These are phyloP conservation scores for Patella caerulea DNA, from an alignment of 2,888 invertebrate species.

Conservation along the genomic window DNA sequence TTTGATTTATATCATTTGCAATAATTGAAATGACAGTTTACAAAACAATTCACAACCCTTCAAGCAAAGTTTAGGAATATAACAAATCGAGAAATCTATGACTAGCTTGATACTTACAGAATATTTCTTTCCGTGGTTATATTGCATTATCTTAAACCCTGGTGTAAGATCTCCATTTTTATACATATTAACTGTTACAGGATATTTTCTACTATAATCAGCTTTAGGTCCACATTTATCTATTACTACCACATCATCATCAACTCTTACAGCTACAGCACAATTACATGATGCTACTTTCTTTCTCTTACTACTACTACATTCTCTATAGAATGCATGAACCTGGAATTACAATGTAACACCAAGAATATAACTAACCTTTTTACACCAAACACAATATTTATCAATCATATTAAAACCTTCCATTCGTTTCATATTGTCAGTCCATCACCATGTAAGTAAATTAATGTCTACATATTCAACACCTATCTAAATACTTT, in stretches of 20 bases:
- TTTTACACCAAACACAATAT: slow-evolving; percentile 13
- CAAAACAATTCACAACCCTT: too few species aligned
- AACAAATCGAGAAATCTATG: too few species aligned
- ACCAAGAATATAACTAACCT: not conserved
- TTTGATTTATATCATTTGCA: too few species aligned
- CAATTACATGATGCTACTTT: slow-evolving; percentile 42
- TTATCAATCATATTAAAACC: not conserved
- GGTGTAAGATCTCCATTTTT: slow-evolving; percentile 40
- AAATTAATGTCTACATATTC: slow-evolving; percentile 21
- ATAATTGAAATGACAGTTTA: too few species aligned
- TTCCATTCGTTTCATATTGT: too few species aligned
- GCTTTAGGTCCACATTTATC: slow-evolving; percentile 35
- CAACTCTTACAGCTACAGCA: slow-evolving; percentile 39
- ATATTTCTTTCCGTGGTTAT: slow-evolving; percentile 43
- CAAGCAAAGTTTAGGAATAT: too few species aligned
- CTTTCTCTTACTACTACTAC: slow-evolving; percentile 20
- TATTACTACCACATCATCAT: slow-evolving; percentile 40
- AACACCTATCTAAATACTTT: slow-evolving; percentile 34
- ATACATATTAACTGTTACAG: slow-evolving; percentile 40
- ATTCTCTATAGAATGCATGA: slow-evolving; percentile 39
- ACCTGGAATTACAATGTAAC: slow-evolving; percentile 29
- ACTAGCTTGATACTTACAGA: slow-evolving; percentile 30
- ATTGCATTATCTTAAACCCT: slow-evolving; percentile 35
- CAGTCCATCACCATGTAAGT: too few species aligned
- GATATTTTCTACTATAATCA: slow-evolving; percentile 7